A percentile compares a stretch with the other conserved stretches of the same genome.
Conservation (phyloP, 2,113 vertebrate species). For the Rostratula benghalensis region DNA sequence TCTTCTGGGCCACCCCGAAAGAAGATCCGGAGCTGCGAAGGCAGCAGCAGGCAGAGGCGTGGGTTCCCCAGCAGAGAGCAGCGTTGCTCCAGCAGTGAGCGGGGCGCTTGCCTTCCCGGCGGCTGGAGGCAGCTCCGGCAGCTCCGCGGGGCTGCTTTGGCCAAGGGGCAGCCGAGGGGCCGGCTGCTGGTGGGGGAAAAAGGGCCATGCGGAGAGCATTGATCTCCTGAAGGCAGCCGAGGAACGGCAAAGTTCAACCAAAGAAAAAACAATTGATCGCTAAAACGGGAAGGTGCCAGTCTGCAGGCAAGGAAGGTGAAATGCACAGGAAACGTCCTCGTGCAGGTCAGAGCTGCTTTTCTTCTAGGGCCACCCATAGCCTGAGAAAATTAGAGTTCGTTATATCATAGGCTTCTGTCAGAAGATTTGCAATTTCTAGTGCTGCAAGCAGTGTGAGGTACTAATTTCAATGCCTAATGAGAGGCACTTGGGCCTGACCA, state of each 20-base stretch:
- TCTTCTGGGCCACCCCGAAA: rapidly evolving
- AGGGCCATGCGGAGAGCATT: rapidly evolving
- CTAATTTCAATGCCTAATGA: rapidly evolving
- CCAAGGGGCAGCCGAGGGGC: neutral
- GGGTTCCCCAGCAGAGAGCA: conserved; percentile 47
- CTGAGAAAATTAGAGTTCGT: neutral
- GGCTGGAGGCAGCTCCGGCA: rapidly evolving
- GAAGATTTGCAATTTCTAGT: neutral
- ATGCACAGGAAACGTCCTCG: neutral
- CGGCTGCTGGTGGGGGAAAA: neutral
- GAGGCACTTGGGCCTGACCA: neutral
- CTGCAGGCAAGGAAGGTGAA: too few relatives aligned
- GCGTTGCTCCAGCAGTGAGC: neutral
- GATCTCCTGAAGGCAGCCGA: too few relatives aligned
- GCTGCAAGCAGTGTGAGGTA: neutral
- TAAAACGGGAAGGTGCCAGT: too few relatives aligned
- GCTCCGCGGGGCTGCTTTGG: neutral
- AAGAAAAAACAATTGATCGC: too few relatives aligned
- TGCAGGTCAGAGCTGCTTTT: neutral
- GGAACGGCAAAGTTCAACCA: too few relatives aligned
- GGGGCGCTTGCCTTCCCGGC: neutral
- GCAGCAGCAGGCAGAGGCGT: rapidly evolving
- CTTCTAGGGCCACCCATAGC: neutral
- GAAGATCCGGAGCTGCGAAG: rapidly evolving
- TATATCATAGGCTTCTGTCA: neutral